Conservation (phyloP, 2,113 vertebrate species). For the Tragelaphus buxtoni region DNA sequence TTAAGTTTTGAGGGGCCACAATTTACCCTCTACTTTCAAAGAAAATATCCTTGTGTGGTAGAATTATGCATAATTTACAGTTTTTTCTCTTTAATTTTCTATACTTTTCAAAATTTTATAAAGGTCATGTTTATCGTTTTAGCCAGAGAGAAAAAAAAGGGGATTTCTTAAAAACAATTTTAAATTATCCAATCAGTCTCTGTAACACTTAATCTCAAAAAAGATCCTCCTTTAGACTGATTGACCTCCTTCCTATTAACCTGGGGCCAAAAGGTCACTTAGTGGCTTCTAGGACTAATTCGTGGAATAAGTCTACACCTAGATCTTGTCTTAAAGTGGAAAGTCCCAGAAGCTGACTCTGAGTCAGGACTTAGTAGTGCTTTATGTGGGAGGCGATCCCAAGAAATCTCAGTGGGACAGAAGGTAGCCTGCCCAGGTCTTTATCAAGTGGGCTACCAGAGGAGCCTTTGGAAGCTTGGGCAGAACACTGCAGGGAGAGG, state of each 20-base stretch:
- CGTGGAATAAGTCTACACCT: neutral
- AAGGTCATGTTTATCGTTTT: neutral
- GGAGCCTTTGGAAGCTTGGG: neutral
- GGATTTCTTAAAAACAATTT: neutral
- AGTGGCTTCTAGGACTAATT: neutral
- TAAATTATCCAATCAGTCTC: neutral
- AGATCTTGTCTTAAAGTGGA: neutral
- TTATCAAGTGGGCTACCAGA: neutral
- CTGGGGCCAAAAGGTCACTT: neutral
- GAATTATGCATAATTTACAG: neutral
- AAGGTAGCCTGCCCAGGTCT: neutral
- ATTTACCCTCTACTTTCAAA: neutral
- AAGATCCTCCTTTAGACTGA: neutral
- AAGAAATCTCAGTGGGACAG: neutral
- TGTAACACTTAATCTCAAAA: neutral
- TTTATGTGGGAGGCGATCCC: neutral
- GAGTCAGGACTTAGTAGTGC: neutral
- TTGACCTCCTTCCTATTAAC: neutral
- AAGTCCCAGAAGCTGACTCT: neutral
- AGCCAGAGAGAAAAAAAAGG: neutral
- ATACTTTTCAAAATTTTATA: neutral
- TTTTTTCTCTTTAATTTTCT: neutral
- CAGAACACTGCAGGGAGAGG: neutral
- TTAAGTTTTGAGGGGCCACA: neutral
- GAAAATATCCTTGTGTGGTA: neutral